Conservation (phyloP, 2,113 vertebrate species). For the Oncorhynchus nerka region DNA sequence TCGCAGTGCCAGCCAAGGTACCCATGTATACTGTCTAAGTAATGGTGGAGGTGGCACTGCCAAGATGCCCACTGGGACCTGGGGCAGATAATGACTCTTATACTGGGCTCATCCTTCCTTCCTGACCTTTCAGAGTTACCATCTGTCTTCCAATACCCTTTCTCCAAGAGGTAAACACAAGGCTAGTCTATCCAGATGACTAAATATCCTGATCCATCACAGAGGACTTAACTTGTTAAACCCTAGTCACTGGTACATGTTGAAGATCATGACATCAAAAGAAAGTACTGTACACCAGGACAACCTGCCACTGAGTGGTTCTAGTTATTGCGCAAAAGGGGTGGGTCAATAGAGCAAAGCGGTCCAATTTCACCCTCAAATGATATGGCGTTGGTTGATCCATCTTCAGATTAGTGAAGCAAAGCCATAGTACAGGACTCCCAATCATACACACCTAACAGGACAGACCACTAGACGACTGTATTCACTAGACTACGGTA, state of each 20-base stretch:
- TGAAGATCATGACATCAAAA: too few species aligned
- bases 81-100: slow-evolving; percentile 41
- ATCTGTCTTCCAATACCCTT: background rate
- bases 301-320: slow-evolving; percentile 1
- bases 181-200: slow-evolving; percentile 9
- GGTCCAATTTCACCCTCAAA: too few species aligned
- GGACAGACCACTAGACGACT: too few species aligned
- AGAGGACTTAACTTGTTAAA: slow-evolving; percentile 25
- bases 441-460: too few species aligned
- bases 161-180: background rate
- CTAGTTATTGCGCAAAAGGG: slow-evolving; percentile 27
- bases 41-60: slow-evolving; percentile 28
- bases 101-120: slow-evolving; percentile 35
- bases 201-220: slow-evolving; percentile 8
- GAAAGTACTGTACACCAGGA: too few species aligned
- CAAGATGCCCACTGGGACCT: slow-evolving; percentile 17
- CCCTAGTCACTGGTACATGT: background rate
- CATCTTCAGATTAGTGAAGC: too few species aligned
- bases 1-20: slow-evolving; percentile 20
- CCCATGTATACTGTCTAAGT: slow-evolving; percentile 35
- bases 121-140: slow-evolving; percentile 43
- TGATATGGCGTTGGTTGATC: too few species aligned
- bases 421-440: too few species aligned
- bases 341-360: background rate
- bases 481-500: too few species aligned